Conservation (phyloP, 2,797 vertebrate genomes). For the Sebastiscus albofasciatus region DNA sequence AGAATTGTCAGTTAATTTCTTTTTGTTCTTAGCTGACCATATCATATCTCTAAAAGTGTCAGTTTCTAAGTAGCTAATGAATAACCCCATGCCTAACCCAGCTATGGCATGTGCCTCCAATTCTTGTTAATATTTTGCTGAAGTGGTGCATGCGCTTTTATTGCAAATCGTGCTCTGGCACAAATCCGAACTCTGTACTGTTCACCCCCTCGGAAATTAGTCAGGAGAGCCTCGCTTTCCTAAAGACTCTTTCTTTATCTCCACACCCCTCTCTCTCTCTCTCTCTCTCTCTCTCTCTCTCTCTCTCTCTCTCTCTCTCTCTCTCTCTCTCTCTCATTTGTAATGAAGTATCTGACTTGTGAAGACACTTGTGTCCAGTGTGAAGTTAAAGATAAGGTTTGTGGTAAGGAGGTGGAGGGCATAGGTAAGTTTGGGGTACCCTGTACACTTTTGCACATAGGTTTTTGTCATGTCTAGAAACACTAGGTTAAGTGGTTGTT, state of each 20-base stretch:
- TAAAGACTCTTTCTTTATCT: conserved; percentile 62
- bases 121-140: conserved; percentile 33
- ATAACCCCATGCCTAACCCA: not conserved
- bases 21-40: not conserved
- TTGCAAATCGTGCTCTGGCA: conserved; percentile 44
- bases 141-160: conserved; percentile 24
- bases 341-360: no score
- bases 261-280: conserved; percentile 23
- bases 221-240: conserved; percentile 42
- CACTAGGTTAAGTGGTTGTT: no score
- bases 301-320: conserved; percentile 60
- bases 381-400: no score
- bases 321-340: not conserved
- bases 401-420: no score
- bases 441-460: no score
- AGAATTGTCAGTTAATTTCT: not conserved
- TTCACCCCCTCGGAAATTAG: conserved; percentile 64
- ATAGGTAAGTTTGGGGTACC: no score
- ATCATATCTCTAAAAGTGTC: not conserved
- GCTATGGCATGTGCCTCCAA: not conserved
- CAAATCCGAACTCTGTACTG: conserved; percentile 61
- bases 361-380: no score
- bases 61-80: conserved; percentile 5
- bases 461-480: no score
- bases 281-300: conserved; percentile 53